Evolutionary conservation across 2,113 vertebrate species (phyloP).

Genomic region (Thamnophis sirtalis): DNA sequence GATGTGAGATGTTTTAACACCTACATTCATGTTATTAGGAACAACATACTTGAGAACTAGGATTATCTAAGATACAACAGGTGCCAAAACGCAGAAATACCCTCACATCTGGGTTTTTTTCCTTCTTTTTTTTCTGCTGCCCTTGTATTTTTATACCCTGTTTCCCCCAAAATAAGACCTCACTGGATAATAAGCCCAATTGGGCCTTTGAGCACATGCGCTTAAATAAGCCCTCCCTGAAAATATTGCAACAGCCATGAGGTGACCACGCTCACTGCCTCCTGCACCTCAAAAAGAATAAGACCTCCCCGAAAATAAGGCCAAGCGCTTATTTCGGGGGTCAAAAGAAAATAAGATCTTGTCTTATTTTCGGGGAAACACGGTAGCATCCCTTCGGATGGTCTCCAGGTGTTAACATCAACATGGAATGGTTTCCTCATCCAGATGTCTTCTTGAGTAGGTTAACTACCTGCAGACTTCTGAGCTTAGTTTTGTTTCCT

Average conservation of each 20-base stretch:
- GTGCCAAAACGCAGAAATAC: constrained; percentile 79
- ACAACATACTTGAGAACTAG: constrained; percentile 76
- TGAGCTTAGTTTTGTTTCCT: constrained; percentile 61
- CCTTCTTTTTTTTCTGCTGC: constrained; percentile 70
- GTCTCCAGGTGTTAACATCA: constrained; percentile 67
- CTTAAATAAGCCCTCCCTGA: too few species aligned
- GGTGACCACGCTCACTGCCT: too few species aligned
- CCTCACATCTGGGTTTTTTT: constrained; percentile 74
- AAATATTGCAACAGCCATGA: too few species aligned
- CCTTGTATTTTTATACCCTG: constrained; percentile 64
- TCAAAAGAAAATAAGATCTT: too few species aligned
- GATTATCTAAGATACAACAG: constrained; percentile 70
- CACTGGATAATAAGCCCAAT: too few species aligned
- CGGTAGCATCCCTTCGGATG: constrained; percentile 64
- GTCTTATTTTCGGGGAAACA: too few species aligned
- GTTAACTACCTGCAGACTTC: constrained; percentile 70
- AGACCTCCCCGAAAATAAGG: too few species aligned
- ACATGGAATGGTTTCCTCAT: constrained; percentile 66
- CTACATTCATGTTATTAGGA: constrained; percentile 78
- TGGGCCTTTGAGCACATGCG: too few species aligned
- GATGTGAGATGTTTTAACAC: constrained; percentile 73
- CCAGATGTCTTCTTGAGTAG: constrained; percentile 67
- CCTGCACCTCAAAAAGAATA: too few species aligned
- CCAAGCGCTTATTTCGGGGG: too few species aligned
- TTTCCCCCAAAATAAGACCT: too few species aligned